Percentiles rank a stretch among this genome's conserved stretches.
These are phyloP conservation scores for Dioctria linearis DNA, from an alignment of 2,888 invertebrate genomes.

Conservation along the genomic window DNA sequence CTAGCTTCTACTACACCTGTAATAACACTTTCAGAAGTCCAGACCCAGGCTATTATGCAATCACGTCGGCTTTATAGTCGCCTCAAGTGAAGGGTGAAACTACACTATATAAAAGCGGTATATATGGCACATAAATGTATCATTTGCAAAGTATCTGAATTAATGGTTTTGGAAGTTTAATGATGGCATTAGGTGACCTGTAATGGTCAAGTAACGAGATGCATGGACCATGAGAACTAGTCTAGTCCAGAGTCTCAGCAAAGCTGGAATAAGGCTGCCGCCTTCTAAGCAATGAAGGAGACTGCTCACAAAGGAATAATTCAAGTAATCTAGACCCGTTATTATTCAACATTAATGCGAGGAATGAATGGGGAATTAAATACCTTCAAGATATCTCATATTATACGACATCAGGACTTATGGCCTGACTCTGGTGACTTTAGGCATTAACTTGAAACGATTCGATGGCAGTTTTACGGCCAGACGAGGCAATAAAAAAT, in stretches of 20 bases:
- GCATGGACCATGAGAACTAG: not conserved
- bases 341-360: not conserved
- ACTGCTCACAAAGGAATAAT: conserved; percentile 29
- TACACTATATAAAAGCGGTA: not conserved
- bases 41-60: not conserved
- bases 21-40: conserved; percentile 7
- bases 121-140: conserved; percentile 23
- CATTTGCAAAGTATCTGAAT: conserved; percentile 36
- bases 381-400: not conserved
- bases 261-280: not conserved
- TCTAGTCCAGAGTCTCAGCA: not conserved
- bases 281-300: conserved; percentile 20
- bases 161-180: conserved; percentile 40
- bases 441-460: too few species aligned
- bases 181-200: conserved; percentile 36
- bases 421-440: too few species aligned
- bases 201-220: conserved; percentile 45
- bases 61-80: conserved; percentile 9
- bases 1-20: too few species aligned
- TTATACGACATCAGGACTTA: too few species aligned
- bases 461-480: too few species aligned
- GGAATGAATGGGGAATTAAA: not conserved
- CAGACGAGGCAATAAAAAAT: too few species aligned
- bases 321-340: not conserved
- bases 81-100: conserved; percentile 17